Evolutionary conservation across 2,888 invertebrate genomes (phyloP), one percentile per base, ranked within the genome.

Genomic region (Allolobophora icterica): DNA sequence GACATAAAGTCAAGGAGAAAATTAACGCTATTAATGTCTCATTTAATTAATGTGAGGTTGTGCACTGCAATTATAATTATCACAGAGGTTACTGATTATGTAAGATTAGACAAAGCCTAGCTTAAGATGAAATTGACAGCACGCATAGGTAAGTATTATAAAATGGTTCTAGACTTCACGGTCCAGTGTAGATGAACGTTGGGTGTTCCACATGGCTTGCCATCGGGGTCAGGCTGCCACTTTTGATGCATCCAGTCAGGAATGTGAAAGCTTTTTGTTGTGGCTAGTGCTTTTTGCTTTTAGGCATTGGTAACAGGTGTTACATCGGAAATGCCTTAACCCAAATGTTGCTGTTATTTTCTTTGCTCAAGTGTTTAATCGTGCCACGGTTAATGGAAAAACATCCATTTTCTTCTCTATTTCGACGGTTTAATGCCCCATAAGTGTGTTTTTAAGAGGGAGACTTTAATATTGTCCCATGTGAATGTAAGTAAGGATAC

Each of bases 221-320:
- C 87, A 87, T 35, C 21, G 24, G 35, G 87, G 87, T 87, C 38
- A 38, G 30, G 38, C 35, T 35, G 87, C 87, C 87, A 30, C 38
- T 35, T 34, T 87, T 87, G 35, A 87, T 34, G 35, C 34, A 34
- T 15, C 38, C 38, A 38, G 35, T n/a, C 6, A 35, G 87, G 87
- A 87, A 87, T 87, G 87, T 38, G 24, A 87, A 38, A 19, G 35
- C 35, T 87, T 87, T 38, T 87, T 71, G 71, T 71, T 71, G 71
- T 71, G 71, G 71, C 71, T n/a, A 71, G 71, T n/a, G 71, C 71
- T n/a, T 71, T 52, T 71, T 71, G 71, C n/a, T 8, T 71, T 13
- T 71, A n/a, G 71, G n/a, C 1, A 3, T 71, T n/a, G n/a, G 11
- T 0, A 71, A 71, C 71, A 71, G 71, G 71, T 71, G 71, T 71